phyloP scores from a whole-genome alignment of 2,888 invertebrate genomes.

The Nomada goodeniana region DNA sequence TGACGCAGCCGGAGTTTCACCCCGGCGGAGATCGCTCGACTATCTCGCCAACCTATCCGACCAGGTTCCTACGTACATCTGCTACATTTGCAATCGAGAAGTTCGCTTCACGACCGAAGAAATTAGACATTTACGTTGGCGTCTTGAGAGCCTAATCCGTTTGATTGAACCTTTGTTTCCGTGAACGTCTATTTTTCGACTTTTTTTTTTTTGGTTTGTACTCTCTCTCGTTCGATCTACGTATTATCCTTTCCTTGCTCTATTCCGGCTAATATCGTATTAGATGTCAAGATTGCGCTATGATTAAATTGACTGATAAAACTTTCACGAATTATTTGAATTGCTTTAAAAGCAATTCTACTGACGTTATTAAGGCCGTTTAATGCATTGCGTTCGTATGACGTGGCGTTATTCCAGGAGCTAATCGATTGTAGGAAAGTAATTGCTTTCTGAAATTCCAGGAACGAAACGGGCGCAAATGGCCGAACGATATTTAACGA shows the following conservation, averaged over 20 bases:
- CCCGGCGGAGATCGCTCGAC: slow-evolving; percentile 56
- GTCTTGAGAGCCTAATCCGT: slow-evolving; percentile 47
- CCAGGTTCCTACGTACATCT: slow-evolving; percentile 66
- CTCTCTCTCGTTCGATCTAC: not conserved
- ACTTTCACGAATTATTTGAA: no score
- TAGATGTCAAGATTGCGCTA: no score
- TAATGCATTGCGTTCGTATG: not conserved
- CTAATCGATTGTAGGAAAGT: slow-evolving; percentile 14
- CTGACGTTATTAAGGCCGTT: no score
- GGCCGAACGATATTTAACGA: slow-evolving; percentile 4
- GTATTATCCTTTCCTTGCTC: not conserved
- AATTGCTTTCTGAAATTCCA: not conserved
- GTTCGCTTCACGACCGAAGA: slow-evolving; percentile 50
- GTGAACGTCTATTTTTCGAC: not conserved
- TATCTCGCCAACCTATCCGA: slow-evolving; percentile 54
- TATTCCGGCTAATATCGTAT: no score
- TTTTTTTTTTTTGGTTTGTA: not conserved
- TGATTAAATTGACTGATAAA: no score
- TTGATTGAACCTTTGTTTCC: slow-evolving; percentile 13
- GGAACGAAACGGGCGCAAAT: not conserved
- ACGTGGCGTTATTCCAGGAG: not conserved
- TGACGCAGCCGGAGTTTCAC: slow-evolving; percentile 70
- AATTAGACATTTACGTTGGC: slow-evolving; percentile 63
- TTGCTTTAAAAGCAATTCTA: no score
- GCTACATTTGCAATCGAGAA: slow-evolving; percentile 75